Evolutionary conservation across 1,140 invertebrate genomes (phyloP).

Genomic region (Drosophila miranda): DNA sequence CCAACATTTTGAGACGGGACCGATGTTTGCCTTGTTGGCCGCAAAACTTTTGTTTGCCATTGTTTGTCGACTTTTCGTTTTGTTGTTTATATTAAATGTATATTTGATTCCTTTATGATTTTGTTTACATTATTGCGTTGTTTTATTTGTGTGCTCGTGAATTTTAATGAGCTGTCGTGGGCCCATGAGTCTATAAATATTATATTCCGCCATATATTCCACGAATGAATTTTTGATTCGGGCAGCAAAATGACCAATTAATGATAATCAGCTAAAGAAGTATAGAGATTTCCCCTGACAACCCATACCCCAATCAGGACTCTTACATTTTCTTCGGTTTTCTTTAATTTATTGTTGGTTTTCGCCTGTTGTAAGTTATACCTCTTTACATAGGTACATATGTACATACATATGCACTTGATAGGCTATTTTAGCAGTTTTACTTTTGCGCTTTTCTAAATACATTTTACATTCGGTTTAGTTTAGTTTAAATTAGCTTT

Average conservation of each 20-base stretch:
- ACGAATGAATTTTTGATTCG: slow-evolving; percentile 14
- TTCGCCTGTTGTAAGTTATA: slow-evolving; percentile 42
- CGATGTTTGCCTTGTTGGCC: slow-evolving; percentile 20
- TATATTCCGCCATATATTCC: slow-evolving; percentile 35
- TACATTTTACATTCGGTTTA: slow-evolving; percentile 59
- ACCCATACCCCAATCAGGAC: background rate
- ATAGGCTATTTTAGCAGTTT: slow-evolving; percentile 52
- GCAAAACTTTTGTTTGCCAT: slow-evolving; percentile 50
- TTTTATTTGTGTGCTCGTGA: slow-evolving; percentile 46
- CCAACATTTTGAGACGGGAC: slow-evolving; percentile 28
- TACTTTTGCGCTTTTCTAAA: slow-evolving; percentile 49
- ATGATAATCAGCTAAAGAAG: slow-evolving; percentile 1
- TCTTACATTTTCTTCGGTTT: slow-evolving; percentile 3
- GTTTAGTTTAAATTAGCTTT: slow-evolving; percentile 54
- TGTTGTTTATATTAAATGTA: slow-evolving; percentile 50
- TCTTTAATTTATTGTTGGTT: slow-evolving; percentile 45
- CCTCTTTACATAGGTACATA: slow-evolving; percentile 37
- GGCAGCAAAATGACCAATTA: slow-evolving; percentile 14
- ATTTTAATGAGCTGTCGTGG: slow-evolving; percentile 55
- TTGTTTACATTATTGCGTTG: slow-evolving; percentile 33
- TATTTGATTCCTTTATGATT: slow-evolving; percentile 70
- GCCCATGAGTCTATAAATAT: slow-evolving; percentile 53
- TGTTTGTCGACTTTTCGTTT: slow-evolving; percentile 28
- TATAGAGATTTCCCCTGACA: background rate
- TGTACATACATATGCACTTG: slow-evolving; percentile 36